Percentiles rank a stretch among this genome's conserved stretches.
These are phyloP conservation scores for Trachelipus rathkii DNA, from an alignment of 1,140 invertebrate genomes.

Conservation along the genomic window DNA sequence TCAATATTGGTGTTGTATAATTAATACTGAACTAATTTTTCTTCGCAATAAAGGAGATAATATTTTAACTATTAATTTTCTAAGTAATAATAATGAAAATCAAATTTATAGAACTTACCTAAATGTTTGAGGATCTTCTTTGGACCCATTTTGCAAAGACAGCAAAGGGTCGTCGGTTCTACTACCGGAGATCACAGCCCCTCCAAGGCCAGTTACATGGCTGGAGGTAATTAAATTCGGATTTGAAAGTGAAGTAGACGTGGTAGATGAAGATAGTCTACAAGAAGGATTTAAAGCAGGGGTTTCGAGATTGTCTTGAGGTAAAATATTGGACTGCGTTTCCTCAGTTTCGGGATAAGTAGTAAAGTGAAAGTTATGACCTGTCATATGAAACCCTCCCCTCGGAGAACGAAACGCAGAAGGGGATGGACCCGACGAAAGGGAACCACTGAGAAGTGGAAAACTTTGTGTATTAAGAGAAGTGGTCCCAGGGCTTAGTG, in stretches of 20 bases:
- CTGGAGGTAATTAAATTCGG: neutral
- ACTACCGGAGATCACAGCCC: neutral
- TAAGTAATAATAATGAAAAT: too few relatives aligned
- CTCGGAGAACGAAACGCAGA: neutral
- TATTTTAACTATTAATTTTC: too few relatives aligned
- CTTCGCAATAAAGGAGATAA: too few relatives aligned
- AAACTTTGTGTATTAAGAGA: neutral
- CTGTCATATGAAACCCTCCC: neutral
- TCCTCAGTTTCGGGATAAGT: neutral
- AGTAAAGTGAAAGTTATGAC: neutral
- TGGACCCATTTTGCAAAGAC: neutral
- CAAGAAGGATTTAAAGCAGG: neutral
- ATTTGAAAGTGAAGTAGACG: neutral
- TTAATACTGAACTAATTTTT: too few relatives aligned
- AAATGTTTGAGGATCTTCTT: neutral
- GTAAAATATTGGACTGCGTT: neutral
- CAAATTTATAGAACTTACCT: neutral
- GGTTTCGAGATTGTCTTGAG: neutral
- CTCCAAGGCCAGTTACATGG: neutral
- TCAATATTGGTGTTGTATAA: too few relatives aligned
- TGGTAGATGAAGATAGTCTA: neutral
- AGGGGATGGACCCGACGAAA: neutral
- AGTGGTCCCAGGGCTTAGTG: neutral
- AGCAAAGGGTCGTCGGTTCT: neutral
- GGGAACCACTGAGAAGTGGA: neutral